Evolutionary conservation across 37 sponge, comb jelly and placozoan species (phyloP), one percentile per base, ranked within the genome.

Genomic region (Ianthella basta): DNA sequence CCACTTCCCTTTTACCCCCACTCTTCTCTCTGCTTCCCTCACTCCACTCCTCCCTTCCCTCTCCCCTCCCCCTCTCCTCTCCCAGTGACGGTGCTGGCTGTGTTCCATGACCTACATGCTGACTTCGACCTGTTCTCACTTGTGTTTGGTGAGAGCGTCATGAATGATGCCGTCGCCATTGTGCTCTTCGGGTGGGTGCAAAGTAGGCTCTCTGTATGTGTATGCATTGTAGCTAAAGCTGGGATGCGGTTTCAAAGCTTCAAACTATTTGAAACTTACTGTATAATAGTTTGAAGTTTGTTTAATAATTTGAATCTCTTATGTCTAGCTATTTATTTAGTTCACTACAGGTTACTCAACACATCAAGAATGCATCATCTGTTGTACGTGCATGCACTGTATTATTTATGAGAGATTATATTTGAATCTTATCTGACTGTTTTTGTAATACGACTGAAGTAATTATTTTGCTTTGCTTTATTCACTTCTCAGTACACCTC

Each of bases 131-230:
- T 98, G 36, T 98, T 90, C 73, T 96, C 96, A 16, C 91, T 98
- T 1, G 92, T 96, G 55, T 98, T 98, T 88, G 99, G 99, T n/a
- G 99, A 98, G 88, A 96, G 96, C 88, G 99, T 98, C 15, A 94
- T 98, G 95, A 98, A 98, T 55, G 99, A 98, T 82, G 99, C 99
- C 60, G 99, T 98, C 21, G 99, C 99, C 24, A 94, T 98, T 84
- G 99, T 98, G 12, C 84, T 98, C 5, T 94, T 84, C 41, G 85
- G 72, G 74, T 55, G 15, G 29, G 59, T 14, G 19, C 25, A 15
- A 10, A 15, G 3, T 41, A 0, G 13, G 14, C 55, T 24, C 55
- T 79, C 39, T 12, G 2, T 10, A 36, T 79, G 80, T 54, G 18
- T 21, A 24, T 21, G 13, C 5, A 40, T 75, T 40, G 37, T 75